These are phyloP conservation scores for Microchrysa polita DNA, from an alignment of 2,888 invertebrate species.

Conservation along the genomic window DNA sequence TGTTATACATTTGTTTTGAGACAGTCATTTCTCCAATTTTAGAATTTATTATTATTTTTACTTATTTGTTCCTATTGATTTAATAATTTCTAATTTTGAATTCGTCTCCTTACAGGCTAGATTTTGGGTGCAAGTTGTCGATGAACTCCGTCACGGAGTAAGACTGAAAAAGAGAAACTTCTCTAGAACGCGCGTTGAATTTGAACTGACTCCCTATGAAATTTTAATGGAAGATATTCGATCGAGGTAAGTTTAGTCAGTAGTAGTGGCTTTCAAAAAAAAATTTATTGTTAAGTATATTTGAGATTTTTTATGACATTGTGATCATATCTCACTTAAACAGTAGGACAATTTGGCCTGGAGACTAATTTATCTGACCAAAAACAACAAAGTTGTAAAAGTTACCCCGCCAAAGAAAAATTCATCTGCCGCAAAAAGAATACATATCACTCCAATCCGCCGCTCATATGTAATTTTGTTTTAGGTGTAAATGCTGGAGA, in stretches of 20 bases:
- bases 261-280: too few relatives aligned
- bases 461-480: too few relatives aligned
- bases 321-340: too few relatives aligned
- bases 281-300: too few relatives aligned
- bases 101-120: slow-evolving; percentile 74
- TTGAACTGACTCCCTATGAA: slow-evolving; percentile 95
- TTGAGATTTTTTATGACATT: too few relatives aligned
- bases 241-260: slow-evolving; percentile 71
- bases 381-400: too few relatives aligned
- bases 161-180: slow-evolving; percentile 89
- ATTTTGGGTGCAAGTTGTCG: slow-evolving; percentile 95
- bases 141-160: slow-evolving; percentile 89
- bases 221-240: slow-evolving; percentile 96
- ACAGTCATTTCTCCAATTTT: slow-evolving; percentile 10
- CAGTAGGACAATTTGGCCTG: too few relatives aligned
- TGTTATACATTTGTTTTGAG: slow-evolving; percentile 26
- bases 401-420: too few relatives aligned
- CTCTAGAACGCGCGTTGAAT: slow-evolving; percentile 84
- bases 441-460: too few relatives aligned
- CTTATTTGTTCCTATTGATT: slow-evolving; percentile 38
- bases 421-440: too few relatives aligned
- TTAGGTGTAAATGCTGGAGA: too few relatives aligned
- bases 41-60: slow-evolving; percentile 46
- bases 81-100: slow-evolving; percentile 39
- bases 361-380: too few relatives aligned